A percentile compares a stretch with the other conserved stretches of the same genome.
Conservation (phyloP, 2,888 invertebrate genomes). For the Mechanitis mazaeus region DNA sequence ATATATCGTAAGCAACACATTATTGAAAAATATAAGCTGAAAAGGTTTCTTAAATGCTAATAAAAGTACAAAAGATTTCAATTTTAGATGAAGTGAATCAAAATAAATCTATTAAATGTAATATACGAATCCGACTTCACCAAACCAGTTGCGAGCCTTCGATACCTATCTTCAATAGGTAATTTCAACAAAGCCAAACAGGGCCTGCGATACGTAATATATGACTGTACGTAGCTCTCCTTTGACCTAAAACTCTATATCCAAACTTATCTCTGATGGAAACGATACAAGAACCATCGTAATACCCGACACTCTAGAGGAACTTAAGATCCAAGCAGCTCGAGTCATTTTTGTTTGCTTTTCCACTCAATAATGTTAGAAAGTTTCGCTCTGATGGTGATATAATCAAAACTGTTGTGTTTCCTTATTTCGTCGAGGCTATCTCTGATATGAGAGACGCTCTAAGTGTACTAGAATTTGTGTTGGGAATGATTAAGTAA, state of each 20-base stretch:
- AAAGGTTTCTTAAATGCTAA: no score
- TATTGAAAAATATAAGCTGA: no score
- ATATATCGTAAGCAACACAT: no score
- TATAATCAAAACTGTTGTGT: constrained; percentile 57
- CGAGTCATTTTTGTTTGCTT: constrained; percentile 23
- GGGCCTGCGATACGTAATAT: constrained; percentile 44
- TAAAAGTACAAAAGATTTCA: no score
- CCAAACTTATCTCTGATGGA: constrained; percentile 61
- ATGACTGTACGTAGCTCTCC: constrained; percentile 47
- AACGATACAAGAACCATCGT: constrained; percentile 43
- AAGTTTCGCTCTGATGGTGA: constrained; percentile 40
- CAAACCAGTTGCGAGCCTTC: constrained; percentile 1
- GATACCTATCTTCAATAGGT: constrained; percentile 38
- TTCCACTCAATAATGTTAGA: constrained; percentile 27
- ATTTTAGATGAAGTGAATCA: constrained; percentile 8
- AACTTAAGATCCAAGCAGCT: constrained; percentile 31
- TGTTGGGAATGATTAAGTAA: background rate
- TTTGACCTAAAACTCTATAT: constrained; percentile 64
- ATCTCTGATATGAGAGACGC: constrained; percentile 38
- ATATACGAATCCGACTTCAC: background rate
- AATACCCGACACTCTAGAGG: constrained; percentile 24
- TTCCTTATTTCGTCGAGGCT: constrained; percentile 52
- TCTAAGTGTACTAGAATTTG: constrained; percentile 25
- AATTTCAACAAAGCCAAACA: constrained; percentile 41
- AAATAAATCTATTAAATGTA: constrained; percentile 1